These are phyloP conservation scores for Papilio polytes DNA, from an alignment of 1,140 invertebrate species.

Conservation along the genomic window DNA sequence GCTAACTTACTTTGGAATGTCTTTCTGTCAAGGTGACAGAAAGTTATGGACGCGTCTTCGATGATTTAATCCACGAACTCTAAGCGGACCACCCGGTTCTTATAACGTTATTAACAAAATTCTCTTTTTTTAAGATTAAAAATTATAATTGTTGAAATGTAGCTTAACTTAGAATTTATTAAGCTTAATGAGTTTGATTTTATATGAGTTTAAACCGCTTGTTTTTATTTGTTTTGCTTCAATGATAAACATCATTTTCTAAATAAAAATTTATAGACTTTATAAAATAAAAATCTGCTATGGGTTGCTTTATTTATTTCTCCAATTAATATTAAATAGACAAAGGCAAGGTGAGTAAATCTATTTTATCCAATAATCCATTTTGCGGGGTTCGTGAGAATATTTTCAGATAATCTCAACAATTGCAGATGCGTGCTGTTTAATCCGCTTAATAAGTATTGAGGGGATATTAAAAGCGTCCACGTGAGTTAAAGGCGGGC, in stretches of 20 bases:
- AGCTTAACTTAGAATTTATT: too few relatives aligned
- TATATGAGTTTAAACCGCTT: neutral
- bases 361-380: slow-evolving; percentile 24
- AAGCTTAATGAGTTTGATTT: too few relatives aligned
- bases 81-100: slow-evolving; percentile 3
- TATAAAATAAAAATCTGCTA: too few relatives aligned
- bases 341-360: neutral
- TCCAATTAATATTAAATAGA: neutral
- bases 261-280: too few relatives aligned
- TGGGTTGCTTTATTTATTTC: neutral
- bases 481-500: slow-evolving; percentile 43
- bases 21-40: neutral
- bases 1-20: neutral
- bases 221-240: too few relatives aligned
- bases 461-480: slow-evolving; percentile 45
- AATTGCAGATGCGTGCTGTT: slow-evolving; percentile 57
- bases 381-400: slow-evolving; percentile 62
- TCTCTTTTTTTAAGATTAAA: neutral
- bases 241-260: too few relatives aligned
- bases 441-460: slow-evolving; percentile 71
- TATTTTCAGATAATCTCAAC: slow-evolving; percentile 57
- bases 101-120: neutral
- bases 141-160: neutral
- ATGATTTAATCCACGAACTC: neutral
- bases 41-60: neutral